Conservation (phyloP, 2,888 invertebrate species). For the Perithous albicinctus region DNA sequence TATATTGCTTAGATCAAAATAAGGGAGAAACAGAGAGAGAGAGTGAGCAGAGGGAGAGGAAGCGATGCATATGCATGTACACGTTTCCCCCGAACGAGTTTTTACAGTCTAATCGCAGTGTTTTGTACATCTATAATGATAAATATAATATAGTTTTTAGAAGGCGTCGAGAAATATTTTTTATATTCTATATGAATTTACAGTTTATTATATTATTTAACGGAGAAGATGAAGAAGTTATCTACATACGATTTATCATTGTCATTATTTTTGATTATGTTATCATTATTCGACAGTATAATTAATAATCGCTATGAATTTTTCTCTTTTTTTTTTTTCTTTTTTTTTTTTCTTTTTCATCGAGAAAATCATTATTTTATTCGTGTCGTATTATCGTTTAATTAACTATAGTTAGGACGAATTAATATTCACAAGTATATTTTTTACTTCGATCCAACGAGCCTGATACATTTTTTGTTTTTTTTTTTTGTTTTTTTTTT, state of each 20-base stretch:
- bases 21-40: slow-evolving; percentile 2
- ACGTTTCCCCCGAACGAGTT: slow-evolving; percentile 71
- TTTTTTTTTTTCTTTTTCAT: too few species aligned
- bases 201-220: slow-evolving; percentile 70
- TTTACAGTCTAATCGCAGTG: slow-evolving; percentile 75
- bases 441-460: slow-evolving; percentile 48
- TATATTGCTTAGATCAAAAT: slow-evolving; percentile 10
- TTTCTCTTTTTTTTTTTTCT: too few species aligned
- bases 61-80: slow-evolving; percentile 22
- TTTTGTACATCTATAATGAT: slow-evolving; percentile 73
- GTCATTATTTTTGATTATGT: slow-evolving; percentile 61
- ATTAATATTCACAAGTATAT: slow-evolving; percentile 47
- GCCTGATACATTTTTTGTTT: slow-evolving; percentile 13
- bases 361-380: slow-evolving; percentile 29
- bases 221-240: slow-evolving; percentile 62
- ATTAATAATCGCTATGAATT: slow-evolving; percentile 60
- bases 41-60: slow-evolving; percentile 12
- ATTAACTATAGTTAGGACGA: slow-evolving; percentile 49
- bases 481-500: slow-evolving; percentile 4
- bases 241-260: slow-evolving; percentile 59
- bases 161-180: slow-evolving; percentile 82
- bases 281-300: slow-evolving; percentile 61
- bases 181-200: slow-evolving; percentile 81
- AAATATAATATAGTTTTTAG: slow-evolving; percentile 71
- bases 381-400: slow-evolving; percentile 53